Evolutionary conservation across 2,888 invertebrate species (phyloP), one percentile per base, ranked within the genome.

Genomic region (Hyposoter didymator): DNA sequence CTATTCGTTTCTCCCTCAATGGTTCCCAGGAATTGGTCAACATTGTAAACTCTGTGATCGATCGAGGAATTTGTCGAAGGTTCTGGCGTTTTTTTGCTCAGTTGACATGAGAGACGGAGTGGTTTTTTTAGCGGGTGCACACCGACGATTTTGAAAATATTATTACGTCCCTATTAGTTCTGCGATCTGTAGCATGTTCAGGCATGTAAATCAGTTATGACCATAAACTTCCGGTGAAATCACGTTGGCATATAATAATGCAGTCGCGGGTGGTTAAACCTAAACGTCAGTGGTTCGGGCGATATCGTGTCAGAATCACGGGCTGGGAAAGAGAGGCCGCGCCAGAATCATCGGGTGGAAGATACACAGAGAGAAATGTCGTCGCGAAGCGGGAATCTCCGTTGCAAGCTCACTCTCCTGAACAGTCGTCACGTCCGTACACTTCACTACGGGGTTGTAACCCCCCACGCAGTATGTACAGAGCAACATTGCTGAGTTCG

Each of bases 331-430:
- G 45, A 55, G 39, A 55, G 45, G 35, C 32, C 67, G 64, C 67
- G 64, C 32, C 49, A 59, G 55, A 83, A 45, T 78, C 74, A 84
- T 84, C 69, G 83, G 69, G 69, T 67, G 74, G 84, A 79, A 79
- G 79, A 79, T 79, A 73, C 74, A 39, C 35, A 79, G 59, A 62
- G 74, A 52, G 79, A 79, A 84, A 84, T 79, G 78, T 78, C 52
- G 52, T 67, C 32, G 76, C 59, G 78, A 78, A 67, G 73, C 73
- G 47, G n/a, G 74, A 64, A 70, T 76, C 75, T 47, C 72, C 35
- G 22, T 45, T 22, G 55, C 49, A 49, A 43, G 49, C 73, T 59
- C 32, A 67, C 52, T 69, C 78, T 67, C 67, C 66, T 67, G 66
- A 55, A 22, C 17, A 47, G 78, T 78, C 74, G 70, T 67, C 74